Conservation (phyloP, 2,888 invertebrate species). For the Nebria salina region DNA sequence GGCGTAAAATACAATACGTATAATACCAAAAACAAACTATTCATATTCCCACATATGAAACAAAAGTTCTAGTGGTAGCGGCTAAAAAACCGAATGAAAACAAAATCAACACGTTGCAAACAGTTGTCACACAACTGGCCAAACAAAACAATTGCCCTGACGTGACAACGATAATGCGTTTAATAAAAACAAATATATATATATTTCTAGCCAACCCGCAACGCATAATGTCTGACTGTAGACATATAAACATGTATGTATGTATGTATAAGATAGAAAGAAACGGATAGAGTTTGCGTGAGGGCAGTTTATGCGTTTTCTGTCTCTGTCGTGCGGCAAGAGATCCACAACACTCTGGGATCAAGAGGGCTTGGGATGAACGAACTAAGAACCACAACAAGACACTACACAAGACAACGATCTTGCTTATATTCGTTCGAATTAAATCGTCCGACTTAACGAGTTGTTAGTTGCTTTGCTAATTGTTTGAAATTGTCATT, state of each 20-base stretch:
- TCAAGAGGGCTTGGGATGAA: conserved; percentile 37
- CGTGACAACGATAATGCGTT: conserved; percentile 28
- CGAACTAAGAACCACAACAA: conserved; percentile 25
- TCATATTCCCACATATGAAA: not conserved
- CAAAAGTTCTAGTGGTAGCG: not conserved
- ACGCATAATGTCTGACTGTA: too few relatives aligned
- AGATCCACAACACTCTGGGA: conserved; percentile 13
- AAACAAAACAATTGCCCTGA: conserved; percentile 43
- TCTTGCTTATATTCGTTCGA: conserved; percentile 15
- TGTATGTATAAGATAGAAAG: not conserved
- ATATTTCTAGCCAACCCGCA: not conserved
- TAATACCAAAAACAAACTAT: not conserved
- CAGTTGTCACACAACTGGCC: conserved; percentile 29
- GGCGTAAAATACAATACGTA: too few relatives aligned
- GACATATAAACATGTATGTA: too few relatives aligned
- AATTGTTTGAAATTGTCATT: conserved; percentile 14
- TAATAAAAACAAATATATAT: conserved; percentile 42
- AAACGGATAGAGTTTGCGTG: conserved; percentile 6
- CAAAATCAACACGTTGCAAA: conserved; percentile 37
- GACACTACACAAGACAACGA: conserved; percentile 3
- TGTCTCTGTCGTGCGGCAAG: not conserved
- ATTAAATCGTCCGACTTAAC: conserved; percentile 23
- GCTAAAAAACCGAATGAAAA: conserved; percentile 25
- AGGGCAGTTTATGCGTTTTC: too few relatives aligned
- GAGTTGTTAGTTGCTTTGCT: conserved; percentile 27